Evolutionary conservation across 1,140 invertebrate genomes (phyloP).

Genomic region (Cepaea nemoralis): DNA sequence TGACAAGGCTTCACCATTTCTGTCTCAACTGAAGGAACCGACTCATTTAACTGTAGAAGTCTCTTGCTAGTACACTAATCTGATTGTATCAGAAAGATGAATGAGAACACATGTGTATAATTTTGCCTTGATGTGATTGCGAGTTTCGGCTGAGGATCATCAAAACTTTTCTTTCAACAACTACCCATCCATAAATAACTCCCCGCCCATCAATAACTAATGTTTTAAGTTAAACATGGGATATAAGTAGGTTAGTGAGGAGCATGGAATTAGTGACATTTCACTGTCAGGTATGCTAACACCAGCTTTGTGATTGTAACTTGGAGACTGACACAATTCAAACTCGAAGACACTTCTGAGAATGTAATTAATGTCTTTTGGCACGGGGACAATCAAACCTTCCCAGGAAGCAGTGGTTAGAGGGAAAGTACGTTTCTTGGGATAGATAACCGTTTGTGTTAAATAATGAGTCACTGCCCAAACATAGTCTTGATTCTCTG

Average conservation of each 20-base stretch:
- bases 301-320: neutral
- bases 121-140: no score
- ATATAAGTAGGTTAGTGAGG: neutral
- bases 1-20: no score
- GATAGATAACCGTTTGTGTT: neutral
- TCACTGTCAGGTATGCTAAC: neutral
- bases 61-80: no score
- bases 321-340: neutral
- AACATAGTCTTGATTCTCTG: neutral
- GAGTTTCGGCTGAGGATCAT: no score
- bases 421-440: neutral
- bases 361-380: neutral
- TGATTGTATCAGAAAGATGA: no score
- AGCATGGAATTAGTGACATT: neutral
- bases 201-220: no score
- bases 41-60: no score
- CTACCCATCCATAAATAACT: no score
- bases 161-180: no score
- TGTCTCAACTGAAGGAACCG: no score
- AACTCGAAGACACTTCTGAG: neutral
- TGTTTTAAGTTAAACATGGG: neutral
- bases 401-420: neutral
- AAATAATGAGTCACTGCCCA: slow-evolving; percentile 10
- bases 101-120: no score
- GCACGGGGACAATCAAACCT: neutral